Evolutionary conservation across 1,140 invertebrate species (phyloP), one percentile per base, ranked within the genome.

Genomic region (Oncopodura yosiiana): DNA sequence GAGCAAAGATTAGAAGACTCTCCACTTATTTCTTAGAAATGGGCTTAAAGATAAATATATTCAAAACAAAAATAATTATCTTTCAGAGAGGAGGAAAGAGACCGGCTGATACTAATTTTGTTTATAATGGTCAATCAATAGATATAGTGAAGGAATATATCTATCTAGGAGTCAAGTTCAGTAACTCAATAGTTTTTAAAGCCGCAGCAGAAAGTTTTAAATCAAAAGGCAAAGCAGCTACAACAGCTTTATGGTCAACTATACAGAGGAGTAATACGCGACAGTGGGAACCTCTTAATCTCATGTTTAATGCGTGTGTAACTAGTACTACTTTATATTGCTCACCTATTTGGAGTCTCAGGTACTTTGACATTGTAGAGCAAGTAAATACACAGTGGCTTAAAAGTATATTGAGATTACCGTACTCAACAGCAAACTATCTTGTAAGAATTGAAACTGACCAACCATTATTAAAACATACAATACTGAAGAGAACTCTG

Each of bases 21-120:
- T 1, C 6, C 6, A n/a, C 53, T 59, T 23, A 34, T 37, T 21
- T 36, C n/a, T n/a, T n/a, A n/a, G n/a, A n/a, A n/a, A n/a, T n/a
- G n/a, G n/a, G n/a, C n/a, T n/a, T 65, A 4, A 61, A 26, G 19
- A 44, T 64, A 21, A 58, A 65, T 26, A 46, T 49, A 6, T 37
- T 18, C 8, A 65, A 63, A 58, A 58, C 61, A 11, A 56, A 56
- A 21, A 32, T 59, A 11, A 29, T 56, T n/a, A 4, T 45, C 0
- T 56, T 49, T 38, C 11, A 21, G 5, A 45, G 24, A 42, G 18
- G 36, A 1, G 50, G 49, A 3, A 27, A 18, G 0, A 2, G 23
- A 4, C 9, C n/a, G 2, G 23, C 37, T 5, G 6, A 36, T 9
- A 19, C 42, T 1, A 14, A 14, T 9, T 49, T 46, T 37, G 9